Evolutionary conservation across 2,797 vertebrate genomes (phyloP).

Genomic region (Jordanella pulchra): DNA sequence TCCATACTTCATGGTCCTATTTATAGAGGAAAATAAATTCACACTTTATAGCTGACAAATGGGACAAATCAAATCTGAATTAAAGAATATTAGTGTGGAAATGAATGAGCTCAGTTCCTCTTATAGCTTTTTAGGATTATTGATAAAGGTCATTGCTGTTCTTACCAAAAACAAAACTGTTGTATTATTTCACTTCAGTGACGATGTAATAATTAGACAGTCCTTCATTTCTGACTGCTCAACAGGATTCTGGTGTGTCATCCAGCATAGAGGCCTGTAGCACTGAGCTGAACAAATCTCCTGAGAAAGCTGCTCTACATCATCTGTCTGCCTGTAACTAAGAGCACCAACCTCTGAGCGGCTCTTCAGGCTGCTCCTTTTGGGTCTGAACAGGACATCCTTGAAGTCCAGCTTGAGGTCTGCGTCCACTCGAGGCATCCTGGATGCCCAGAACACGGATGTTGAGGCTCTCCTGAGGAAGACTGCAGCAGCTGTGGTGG

Average conservation of each 20-base stretch:
- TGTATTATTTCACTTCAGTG: background rate
- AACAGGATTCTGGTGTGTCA: slow-evolving; percentile 27
- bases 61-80: slow-evolving; percentile 8
- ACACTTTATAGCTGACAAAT: slow-evolving; percentile 3
- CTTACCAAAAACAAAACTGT: background rate
- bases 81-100: slow-evolving; percentile 2
- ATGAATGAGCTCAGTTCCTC: background rate
- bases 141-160: slow-evolving; percentile 2
- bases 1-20: slow-evolving; percentile 1
- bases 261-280: slow-evolving; percentile 2
- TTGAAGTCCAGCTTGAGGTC: slow-evolving; percentile 99
- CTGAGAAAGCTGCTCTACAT: slow-evolving; percentile 9
- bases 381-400: slow-evolving; percentile 96
- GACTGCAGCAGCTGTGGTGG: slow-evolving; percentile 57
- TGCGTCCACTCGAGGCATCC: slow-evolving; percentile 92
- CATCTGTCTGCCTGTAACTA: slow-evolving; percentile 5
- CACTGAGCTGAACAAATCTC: slow-evolving; percentile 2
- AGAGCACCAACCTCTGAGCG: slow-evolving; percentile 88
- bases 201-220: background rate
- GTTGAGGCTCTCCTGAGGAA: slow-evolving; percentile 68
- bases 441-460: slow-evolving; percentile 44
- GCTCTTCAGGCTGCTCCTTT: slow-evolving; percentile 96
- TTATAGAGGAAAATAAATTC: background rate
- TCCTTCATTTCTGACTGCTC: slow-evolving; percentile 16
- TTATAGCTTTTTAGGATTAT: slow-evolving; percentile 1